Evolutionary conservation across 2,797 vertebrate species (phyloP).

Genomic region (Oophaga sylvatica): DNA sequence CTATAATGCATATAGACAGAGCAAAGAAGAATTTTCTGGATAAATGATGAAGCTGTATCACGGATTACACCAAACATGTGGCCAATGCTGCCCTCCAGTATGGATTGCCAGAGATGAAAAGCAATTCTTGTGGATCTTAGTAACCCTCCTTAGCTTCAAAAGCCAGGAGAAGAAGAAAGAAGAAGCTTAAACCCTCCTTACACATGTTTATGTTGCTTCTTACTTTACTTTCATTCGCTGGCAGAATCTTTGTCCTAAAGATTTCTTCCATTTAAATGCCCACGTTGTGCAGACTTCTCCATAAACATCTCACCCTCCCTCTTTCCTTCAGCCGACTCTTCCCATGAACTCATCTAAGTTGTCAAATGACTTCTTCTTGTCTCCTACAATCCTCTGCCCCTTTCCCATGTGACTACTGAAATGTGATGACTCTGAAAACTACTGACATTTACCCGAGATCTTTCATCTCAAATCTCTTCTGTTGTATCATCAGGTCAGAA

Average conservation of each 20-base stretch:
- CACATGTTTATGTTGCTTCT: conserved; percentile 36
- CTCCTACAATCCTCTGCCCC: conserved; percentile 31
- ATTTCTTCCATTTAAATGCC: conserved; percentile 34
- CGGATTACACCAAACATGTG: conserved; percentile 23
- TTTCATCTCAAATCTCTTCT: not conserved
- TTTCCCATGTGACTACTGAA: conserved; percentile 30
- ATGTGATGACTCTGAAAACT: conserved; percentile 10
- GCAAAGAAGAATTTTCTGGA: not conserved
- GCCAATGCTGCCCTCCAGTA: conserved; percentile 31
- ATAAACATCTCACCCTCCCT: conserved; percentile 45
- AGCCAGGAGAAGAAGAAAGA: conserved; percentile 16
- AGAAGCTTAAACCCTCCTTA: conserved; percentile 4
- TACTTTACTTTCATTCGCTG: not conserved
- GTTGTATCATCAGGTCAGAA: not conserved
- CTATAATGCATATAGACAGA: not conserved
- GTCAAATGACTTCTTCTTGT: conserved; percentile 23
- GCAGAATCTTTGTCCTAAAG: not conserved
- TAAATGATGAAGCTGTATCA: not conserved
- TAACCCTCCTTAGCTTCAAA: not conserved
- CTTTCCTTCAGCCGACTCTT: conserved; percentile 1
- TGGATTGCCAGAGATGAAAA: conserved; percentile 31
- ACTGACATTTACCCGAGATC: conserved; percentile 12
- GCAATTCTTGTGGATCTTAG: not conserved
- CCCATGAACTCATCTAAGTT: conserved; percentile 43
- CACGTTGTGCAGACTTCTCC: conserved; percentile 33